Base-by-base conservation (phyloP, 2,888 invertebrate genomes). In the Lycia hirtaria region DNA sequence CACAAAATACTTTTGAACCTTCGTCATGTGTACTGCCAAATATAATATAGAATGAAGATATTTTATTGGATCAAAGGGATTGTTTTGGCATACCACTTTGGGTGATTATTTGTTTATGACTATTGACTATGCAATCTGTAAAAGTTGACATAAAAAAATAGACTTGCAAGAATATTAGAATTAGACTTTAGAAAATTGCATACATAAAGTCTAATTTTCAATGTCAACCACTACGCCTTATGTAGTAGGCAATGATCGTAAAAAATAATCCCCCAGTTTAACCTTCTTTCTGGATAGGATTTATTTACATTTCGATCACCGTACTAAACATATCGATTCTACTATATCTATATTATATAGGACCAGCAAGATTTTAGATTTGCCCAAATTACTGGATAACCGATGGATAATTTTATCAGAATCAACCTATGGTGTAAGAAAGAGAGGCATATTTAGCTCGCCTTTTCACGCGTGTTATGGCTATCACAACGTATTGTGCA, bases 401-500 rank as follows among this genome's bases (percentile, higher is more conserved):
- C 22, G 33, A 22, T 19, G 30, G 38, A 44, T 41, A 38, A 37
- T 38, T n/a, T 38, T 38, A 50, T 48, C 57, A 52, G 49, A 48
- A 56, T 48, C 32, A 37, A 12, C 30, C 14, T 14, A 22, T 24
- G 12, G 15, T 33, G 24, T 51, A 17, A 20, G 32, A 38, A 50
- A 45, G 49, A 22, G 26, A 49, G 17, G 17, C 37, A 44, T 7
- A 37, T 38, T 4, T 22, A 50, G 30, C 44, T 33, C 32, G 22
- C 24, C 24, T 38, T 20, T 45, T 38, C 44, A 28, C 58, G 40
- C 44, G 47, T 57, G 49, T 43, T 33, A 50, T 14, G 12, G 43
- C 54, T 52, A 47, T 40, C 56, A 40, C 30, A 48, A 48, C 38
- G 26, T 37, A 30, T 33, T 30, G 56, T 56, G 56, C 56, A 24